Evolutionary conservation across 2,797 vertebrate species (phyloP), one percentile per base, ranked within the genome.

Genomic region (Carcharodon carcharias): DNA sequence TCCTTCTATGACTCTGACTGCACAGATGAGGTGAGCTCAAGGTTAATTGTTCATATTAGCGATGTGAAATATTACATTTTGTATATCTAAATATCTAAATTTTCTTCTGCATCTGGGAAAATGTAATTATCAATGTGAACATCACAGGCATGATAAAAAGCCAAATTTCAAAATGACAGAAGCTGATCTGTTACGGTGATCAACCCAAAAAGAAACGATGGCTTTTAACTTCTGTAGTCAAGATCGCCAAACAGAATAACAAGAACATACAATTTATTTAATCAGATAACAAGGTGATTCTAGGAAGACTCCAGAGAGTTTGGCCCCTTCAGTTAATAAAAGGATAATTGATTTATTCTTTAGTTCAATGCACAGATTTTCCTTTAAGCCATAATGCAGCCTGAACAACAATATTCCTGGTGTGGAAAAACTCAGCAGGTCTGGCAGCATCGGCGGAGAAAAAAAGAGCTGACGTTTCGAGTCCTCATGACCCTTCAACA

Each of bases 31-130:
- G 87, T 89, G 87, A 89, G 87, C 56, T 58, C 58, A 40, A n/a
- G 58, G 89, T 92, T 92, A 92, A 92, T 92, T 92, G 89, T 92
- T 65, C 8, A 92, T 63, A 92, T 92, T 92, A 92, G 31, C 61
- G 40, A 58, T 35, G 88, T 89, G 88, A 89, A 91, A 92, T 63
- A 92, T 16, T 63, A 65, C 5, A 65, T 7, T 65, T 65, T 63
- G 26, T 92, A 63, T 40, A 18, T 23, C 89, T 40, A 65, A 63
- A n/a, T 8, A 65, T 16, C 56, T 40, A 92, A n/a, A 65, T n/a
- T 18, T 92, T 92, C 31, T 63, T 35, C 56, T 92, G 89, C 35
- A 92, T 40, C 35, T 63, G 61, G n/a, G 58, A 63, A 40, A 63
- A 92, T 92, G 35, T 40, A 92, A 92, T n/a, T 92, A 92, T 92